Base-by-base conservation (phyloP, 1,140 invertebrate genomes). In the Thaumetopoea pityocampa region DNA sequence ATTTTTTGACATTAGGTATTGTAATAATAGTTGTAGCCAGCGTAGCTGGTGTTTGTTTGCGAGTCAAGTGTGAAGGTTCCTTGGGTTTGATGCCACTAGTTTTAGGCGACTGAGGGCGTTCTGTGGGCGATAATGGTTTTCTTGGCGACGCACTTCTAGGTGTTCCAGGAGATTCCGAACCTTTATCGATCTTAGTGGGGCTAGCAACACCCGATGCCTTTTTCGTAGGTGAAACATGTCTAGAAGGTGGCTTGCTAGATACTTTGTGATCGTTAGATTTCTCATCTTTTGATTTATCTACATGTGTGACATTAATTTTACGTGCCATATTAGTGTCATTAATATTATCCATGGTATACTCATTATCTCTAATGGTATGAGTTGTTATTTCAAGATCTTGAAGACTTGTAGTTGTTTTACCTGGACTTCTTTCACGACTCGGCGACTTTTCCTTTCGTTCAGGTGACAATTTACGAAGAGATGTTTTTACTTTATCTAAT, bases 221-320 rank as follows among this genome's bases (percentile, higher is more conserved):
- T 45, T 80, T 80, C n/a, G 51, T 66, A 7, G 78, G 77, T 7
- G 77, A 81, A n/a, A 62, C 51, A 51, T 67, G 79, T 51, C 74
- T 62, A 19, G 65, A 61, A 2, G 59, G 38, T 38, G 65, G 48
- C 40, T 79, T 83, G 26, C 36, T 68, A 3, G 46, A 37, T 15
- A 51, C 20, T 48, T 66, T 77, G 48, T 63, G 49, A 17, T 63
- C 58, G 33, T 64, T 63, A 9, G 44, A 20, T 40, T 61, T 69
- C 14, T 64, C 57, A 19, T 23, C 40, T 51, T 57, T 54, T 7
- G 8, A 10, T 50, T 58, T 67, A 4, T 50, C 49, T 16, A 10
- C 27, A 26, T 23, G 29, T 5, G 32, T 30, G 9, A 20, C 33
- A 34, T 52, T 33, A 17, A 51, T 35, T 46, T 57, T 54, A 16